Evolutionary conservation across 2,888 invertebrate species (phyloP).

Genomic region (Phengaris arion): DNA sequence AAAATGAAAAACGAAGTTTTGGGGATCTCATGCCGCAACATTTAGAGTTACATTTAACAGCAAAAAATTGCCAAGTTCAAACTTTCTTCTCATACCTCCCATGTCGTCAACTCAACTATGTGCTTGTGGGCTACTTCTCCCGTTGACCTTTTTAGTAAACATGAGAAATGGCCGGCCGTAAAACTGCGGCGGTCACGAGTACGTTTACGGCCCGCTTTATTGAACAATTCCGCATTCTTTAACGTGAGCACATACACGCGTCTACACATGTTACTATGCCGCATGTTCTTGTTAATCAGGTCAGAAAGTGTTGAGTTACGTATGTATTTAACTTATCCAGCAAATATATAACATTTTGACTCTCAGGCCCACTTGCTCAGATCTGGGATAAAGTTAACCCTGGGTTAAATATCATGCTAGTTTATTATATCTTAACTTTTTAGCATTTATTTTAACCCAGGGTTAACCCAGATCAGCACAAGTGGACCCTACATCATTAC

Average conservation of each 20-base stretch:
- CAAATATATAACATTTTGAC: not conserved
- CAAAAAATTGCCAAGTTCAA: not conserved
- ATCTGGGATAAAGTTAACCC: too few relatives aligned
- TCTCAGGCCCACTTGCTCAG: too few relatives aligned
- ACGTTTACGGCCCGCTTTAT: slow-evolving; percentile 67
- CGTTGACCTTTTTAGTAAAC: slow-evolving; percentile 42
- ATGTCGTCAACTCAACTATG: not conserved
- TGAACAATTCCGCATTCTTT: slow-evolving; percentile 72
- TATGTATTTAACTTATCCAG: not conserved
- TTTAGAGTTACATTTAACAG: too few relatives aligned
- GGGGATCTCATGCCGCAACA: too few relatives aligned
- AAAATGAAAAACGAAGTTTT: too few relatives aligned
- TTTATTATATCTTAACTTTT: too few relatives aligned
- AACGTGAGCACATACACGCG: slow-evolving; percentile 49
- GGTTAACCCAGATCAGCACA: too few relatives aligned
- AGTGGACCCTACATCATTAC: not conserved
- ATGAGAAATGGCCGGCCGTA: slow-evolving; percentile 52
- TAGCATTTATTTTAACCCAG: too few relatives aligned
- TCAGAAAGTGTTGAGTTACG: not conserved
- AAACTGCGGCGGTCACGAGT: slow-evolving; percentile 51
- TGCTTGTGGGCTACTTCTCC: not conserved
- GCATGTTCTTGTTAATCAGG: slow-evolving; percentile 3
- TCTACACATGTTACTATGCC: slow-evolving; percentile 46
- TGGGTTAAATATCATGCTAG: too few relatives aligned
- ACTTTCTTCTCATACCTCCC: not conserved